Evolutionary conservation across 2,888 invertebrate species (phyloP), one percentile per base, ranked within the genome.

Genomic region (Nowickia ferox): DNA sequence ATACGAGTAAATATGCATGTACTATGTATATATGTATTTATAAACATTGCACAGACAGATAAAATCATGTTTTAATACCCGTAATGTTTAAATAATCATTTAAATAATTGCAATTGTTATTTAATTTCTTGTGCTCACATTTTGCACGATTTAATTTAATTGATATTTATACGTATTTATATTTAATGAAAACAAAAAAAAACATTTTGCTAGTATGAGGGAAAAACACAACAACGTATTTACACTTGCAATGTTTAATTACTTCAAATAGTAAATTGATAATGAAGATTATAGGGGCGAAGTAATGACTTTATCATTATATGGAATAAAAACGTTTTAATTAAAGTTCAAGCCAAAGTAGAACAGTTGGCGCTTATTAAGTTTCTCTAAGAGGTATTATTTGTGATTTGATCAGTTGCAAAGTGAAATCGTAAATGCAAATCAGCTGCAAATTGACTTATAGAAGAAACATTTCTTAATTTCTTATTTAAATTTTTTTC

Each of bases 161-260:
- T 82, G 74, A 85, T 74, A 85, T 82, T 85, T 75, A 65, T 80
- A 76, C n/a, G 63, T 69, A 17, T 81, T 22, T 46, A 11, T 81
- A 48, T 46, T 17, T 19, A 71, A 42, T 30, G 5, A 30, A 5
- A 30, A 30, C 19, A 19, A n/a, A 19, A 22, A 9, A 69, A 22
- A 55, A 9, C 10, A 68, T 68, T 51, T 59, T 19, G 2, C 19
- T 71, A n/a, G 10, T 22, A 74, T 65, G 57, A 44, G 13, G 46
- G 17, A 38, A 57, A 66, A 57, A 66, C 19, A 44, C 51, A 57
- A 15, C 30, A 55, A 55, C 65, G 38, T 68, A 40, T 66, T 38
- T 53, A 30, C 53, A 15, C 2, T 59, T 40, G 22, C 38, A 44
- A 46, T n/a, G 44, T 65, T 42, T 78, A 61, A 61, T 78, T 59